Conservation (phyloP, 2,797 vertebrate genomes). For the Peromyscus nudipes region DNA sequence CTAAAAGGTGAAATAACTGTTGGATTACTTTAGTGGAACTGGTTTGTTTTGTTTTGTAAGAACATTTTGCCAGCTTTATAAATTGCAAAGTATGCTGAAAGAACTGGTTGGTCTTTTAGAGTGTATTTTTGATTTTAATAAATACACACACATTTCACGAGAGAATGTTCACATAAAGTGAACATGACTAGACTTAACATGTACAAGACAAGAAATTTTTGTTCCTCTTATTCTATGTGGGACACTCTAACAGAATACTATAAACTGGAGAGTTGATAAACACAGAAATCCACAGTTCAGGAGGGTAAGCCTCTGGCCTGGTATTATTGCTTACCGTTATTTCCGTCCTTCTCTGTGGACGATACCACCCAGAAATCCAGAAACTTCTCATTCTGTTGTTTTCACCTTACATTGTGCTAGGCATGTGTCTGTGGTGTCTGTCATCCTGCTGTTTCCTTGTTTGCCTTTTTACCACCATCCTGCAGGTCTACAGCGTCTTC, state of each 20-base stretch:
- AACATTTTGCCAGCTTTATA: background rate
- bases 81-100: background rate
- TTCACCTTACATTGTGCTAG: fast-evolving
- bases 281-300: background rate
- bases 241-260: background rate
- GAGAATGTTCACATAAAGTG: slow-evolving; percentile 26
- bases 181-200: background rate
- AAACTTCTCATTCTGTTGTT: background rate
- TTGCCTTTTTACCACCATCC: background rate
- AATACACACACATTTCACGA: background rate
- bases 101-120: background rate
- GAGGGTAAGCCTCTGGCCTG: background rate
- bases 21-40: background rate
- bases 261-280: background rate
- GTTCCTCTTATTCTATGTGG: background rate
- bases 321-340: background rate
- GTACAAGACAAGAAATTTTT: background rate
- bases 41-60: background rate
- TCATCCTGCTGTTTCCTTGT: background rate
- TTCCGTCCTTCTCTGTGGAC: background rate
- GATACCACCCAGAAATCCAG: background rate
- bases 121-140: slow-evolving; percentile 23
- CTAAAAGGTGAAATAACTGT: background rate
- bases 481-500: background rate
- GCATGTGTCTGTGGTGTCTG: background rate